Evolutionary conservation across 2,797 vertebrate genomes (phyloP), one percentile per base, ranked within the genome.

Genomic region (Phrynocephalus vlangalii): DNA sequence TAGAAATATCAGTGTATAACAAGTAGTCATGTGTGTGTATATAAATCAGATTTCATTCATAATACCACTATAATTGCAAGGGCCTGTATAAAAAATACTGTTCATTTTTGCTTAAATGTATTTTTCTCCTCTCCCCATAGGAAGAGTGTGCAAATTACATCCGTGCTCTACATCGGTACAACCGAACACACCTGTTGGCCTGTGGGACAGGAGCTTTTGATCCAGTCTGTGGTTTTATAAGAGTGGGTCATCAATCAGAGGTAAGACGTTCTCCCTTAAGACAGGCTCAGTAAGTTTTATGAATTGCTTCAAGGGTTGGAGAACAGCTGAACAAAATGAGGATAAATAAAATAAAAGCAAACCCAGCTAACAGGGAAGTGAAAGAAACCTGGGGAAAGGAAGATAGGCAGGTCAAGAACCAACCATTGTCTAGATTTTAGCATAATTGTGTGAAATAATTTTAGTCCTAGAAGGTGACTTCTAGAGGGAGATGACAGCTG

Each of bases 151-250:
- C 98, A 88, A 99, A 99, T 96, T 99, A 98, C 89, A 94, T 99
- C 90, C 98, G 98, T 91, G 97, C 98, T 86, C 95, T 99, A 89
- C 98, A 99, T 86, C 97, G 96, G 60, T 98, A 98, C 94, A 99
- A 99, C 93, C 97, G 97, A 89, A 99, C 98, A 0, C 98, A 99
- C 85, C 96, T 99, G 82, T 93, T 99, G 92, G 97, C 96, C 7
- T 99, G 99, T 91, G 98, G 98, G 68, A 99, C 99, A 3, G 99
- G 98, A 88, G 98, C 98, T 9, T 99, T 99, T 86, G 98, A 98
- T 94, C 99, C 99, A 0, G 26, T 97, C 13, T 99, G 99, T 86
- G 91, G 95, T 63, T 97, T 98, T 83, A 84, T 99, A 92, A 97
- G 96, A 95, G 98, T 98, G 82, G 98, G 98, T 80, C 96, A 97